Conservation (phyloP, 2,888 invertebrate species). For the Drosophila quinaria region DNA sequence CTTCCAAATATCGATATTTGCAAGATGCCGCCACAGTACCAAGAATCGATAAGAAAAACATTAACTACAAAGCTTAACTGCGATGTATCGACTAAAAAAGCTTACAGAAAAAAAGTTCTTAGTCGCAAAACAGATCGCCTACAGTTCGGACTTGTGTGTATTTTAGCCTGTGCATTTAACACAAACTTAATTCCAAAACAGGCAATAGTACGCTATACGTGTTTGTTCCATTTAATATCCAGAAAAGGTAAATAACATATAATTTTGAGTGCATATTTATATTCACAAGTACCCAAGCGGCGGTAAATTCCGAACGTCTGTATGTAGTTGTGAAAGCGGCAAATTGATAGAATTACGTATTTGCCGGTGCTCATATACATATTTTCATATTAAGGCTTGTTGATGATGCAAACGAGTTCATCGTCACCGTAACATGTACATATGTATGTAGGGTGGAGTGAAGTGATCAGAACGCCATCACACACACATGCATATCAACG, state of each 20-base stretch:
- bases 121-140: constrained; percentile 62
- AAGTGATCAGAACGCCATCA: constrained; percentile 28
- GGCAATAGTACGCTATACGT: constrained; percentile 45
- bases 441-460: constrained; percentile 31
- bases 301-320: not conserved
- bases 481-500: constrained; percentile 7
- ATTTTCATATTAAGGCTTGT: constrained; percentile 23
- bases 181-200: constrained; percentile 68
- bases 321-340: constrained; percentile 1
- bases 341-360: constrained; percentile 15
- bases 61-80: constrained; percentile 3
- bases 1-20: constrained; percentile 29
- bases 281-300: not conserved
- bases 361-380: constrained; percentile 5
- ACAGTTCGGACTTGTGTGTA: constrained; percentile 39
- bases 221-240: constrained; percentile 22
- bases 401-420: constrained; percentile 67
- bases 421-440: constrained; percentile 21
- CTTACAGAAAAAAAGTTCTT: constrained; percentile 34
- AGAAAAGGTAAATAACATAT: constrained; percentile 46
- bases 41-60: constrained; percentile 25
- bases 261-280: constrained; percentile 4
- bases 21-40: not conserved
- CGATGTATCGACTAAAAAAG: constrained; percentile 15
- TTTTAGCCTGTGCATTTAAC: constrained; percentile 73